Evolutionary conservation across 1,140 invertebrate genomes (phyloP), one percentile per base, ranked within the genome.

Genomic region (Muscidifurax raptorellus): DNA sequence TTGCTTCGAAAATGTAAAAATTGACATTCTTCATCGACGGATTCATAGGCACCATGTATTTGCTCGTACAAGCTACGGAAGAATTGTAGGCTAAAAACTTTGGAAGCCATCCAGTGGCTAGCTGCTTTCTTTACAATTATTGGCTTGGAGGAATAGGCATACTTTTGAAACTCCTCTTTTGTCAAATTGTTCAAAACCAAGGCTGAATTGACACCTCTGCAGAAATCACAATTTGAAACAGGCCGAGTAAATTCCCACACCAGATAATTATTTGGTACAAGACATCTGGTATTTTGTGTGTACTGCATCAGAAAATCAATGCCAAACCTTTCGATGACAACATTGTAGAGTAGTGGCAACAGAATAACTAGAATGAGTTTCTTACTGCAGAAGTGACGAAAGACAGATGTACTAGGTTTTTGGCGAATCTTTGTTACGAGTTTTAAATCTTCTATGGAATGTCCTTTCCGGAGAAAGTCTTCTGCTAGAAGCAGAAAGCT

Each of bases 1-100:
- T 98, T 95, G 25, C 97, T 98, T 90, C 97, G 96, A 89, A 98
- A 98, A 82, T 97, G 96, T 84, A 98, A 95, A 92, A 98, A 98
- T 90, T 98, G 97, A 89, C 98, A 98, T 80, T 96, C 96, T 82
- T 96, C 95, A 67, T 96, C 95, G 64, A 96, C 91, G 87, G 94
- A 95, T 85, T 94, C 95, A 90, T 96, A 95, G 81, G 95, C 94
- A 64, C 94, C 96, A 0, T 93, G 93, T 69, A 94, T 94, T 69
- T 92, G 91, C 44, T 95, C 94, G 91, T 98, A 98, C 7, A 98
- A 90, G 66, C 95, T 90, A 90, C 96, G 96, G 82, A 98, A 97
- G 91, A 95, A 97, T n/a, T 95, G 89, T 90, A 95, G 96, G 91
- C 94, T 95, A 89, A 98, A 97, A 2, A 94, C 89, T 75, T 94